Conservation (phyloP, 2,797 vertebrate species). For the Sphenopsis melanotis region DNA sequence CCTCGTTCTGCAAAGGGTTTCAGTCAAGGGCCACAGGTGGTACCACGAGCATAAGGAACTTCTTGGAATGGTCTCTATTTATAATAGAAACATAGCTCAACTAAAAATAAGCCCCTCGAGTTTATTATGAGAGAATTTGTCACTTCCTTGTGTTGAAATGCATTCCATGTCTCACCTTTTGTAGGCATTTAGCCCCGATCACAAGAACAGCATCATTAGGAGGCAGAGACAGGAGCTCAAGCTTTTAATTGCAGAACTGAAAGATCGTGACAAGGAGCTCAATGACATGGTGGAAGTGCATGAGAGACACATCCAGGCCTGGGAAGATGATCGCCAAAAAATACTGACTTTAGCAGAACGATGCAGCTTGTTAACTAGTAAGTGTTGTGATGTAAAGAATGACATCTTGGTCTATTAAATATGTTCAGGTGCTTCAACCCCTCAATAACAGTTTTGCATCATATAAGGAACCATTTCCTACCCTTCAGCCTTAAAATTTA, state of each 20-base stretch:
- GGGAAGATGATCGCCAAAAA: constrained; percentile 85
- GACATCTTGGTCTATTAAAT: neutral
- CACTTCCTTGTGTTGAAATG: neutral
- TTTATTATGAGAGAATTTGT: neutral
- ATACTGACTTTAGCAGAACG: constrained; percentile 79
- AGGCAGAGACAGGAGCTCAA: constrained; percentile 86
- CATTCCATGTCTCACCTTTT: neutral
- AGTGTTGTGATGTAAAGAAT: neutral
- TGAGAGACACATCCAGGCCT: constrained; percentile 80
- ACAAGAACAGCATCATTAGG: constrained; percentile 75
- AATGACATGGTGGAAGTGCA: constrained; percentile 83
- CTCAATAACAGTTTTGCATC: neutral
- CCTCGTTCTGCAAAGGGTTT: neutral
- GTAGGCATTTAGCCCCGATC: constrained; percentile 60
- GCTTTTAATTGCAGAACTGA: constrained; percentile 83
- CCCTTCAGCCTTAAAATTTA: neutral
- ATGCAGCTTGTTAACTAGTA: constrained; percentile 80
- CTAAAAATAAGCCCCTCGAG: neutral
- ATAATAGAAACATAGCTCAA: neutral
- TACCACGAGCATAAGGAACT: neutral
- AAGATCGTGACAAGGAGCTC: constrained; percentile 85
- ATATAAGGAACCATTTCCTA: neutral
- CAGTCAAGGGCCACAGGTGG: neutral
- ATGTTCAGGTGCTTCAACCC: neutral
- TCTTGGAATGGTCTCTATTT: neutral